Conservation (phyloP, 2,888 invertebrate genomes). For the Drosophila falleni region DNA sequence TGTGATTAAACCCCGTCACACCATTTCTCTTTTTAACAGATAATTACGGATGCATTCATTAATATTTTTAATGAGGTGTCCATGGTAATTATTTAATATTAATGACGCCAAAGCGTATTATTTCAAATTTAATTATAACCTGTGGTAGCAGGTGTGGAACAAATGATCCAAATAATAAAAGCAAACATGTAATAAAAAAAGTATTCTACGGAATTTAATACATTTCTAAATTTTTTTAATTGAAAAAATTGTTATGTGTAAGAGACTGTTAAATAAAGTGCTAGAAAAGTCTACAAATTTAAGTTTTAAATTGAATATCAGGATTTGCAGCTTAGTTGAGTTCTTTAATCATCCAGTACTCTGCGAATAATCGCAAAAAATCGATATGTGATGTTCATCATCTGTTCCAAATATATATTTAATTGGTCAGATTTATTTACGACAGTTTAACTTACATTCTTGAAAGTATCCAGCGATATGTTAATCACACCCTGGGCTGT, state of each 20-base stretch:
- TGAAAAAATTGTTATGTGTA: not conserved
- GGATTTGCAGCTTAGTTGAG: not conserved
- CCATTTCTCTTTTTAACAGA: not conserved
- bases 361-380: slow-evolving; percentile 30
- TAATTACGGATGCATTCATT: not conserved
- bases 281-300: not conserved
- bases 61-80: not conserved
- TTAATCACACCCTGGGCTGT: slow-evolving; percentile 18
- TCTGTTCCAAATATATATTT: slow-evolving; percentile 6
- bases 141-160: not conserved
- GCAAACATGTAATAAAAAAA: not conserved
- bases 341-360: slow-evolving; percentile 12
- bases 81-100: not conserved
- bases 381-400: slow-evolving; percentile 30
- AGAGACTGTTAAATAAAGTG: not conserved
- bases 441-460: slow-evolving; percentile 9
- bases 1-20: not conserved
- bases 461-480: slow-evolving; percentile 29
- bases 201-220: not conserved
- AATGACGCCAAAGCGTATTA: not conserved
- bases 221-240: not conserved
- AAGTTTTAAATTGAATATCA: not conserved
- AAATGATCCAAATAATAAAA: not conserved
- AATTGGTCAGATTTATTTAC: not conserved
- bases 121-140: not conserved